Evolutionary conservation across 2,888 invertebrate genomes (phyloP), one percentile per base, ranked within the genome.

Genomic region (Macropis europaea): DNA sequence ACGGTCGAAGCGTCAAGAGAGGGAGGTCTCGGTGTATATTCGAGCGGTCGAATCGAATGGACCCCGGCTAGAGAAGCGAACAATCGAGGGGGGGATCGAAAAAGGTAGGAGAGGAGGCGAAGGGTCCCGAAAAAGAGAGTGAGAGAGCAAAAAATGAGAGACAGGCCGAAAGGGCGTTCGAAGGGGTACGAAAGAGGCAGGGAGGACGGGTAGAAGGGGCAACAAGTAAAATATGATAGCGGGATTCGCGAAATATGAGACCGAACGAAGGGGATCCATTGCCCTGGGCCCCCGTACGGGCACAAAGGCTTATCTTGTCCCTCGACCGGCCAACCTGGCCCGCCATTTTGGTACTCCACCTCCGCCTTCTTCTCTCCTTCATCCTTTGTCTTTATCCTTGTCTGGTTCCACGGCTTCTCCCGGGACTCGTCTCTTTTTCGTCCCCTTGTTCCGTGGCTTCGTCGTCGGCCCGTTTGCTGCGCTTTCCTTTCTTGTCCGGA

Each of bases 211-310:
- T 47, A 13, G 38, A 3, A 9, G 26, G 64, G 73, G 62, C 67
- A 43, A 61, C 60, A 66, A 76, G 77, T 88, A 88, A 89, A 88
- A 88, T 89, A 89, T 89, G 88, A 89, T 86, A 87, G 86, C 86
- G 77, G 79, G 82, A 87, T 85, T 87, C 85, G 88, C 87, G 89
- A 89, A 89, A 89, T 88, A 88, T 89, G 89, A 89, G 88, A 88
- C 85, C 83, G 81, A 83, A 81, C 83, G 71, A 77, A 78, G 73
- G 81, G 77, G 83, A 80, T 82, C 82, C 73, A 74, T 81, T 78
- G 83, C 79, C 69, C 76, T 57, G 70, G 74, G 82, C 79, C 74
- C 67, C 53, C 66, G 73, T 70, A 59, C 66, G 74, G 79, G 75
- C 83, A 87, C 86, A 85, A 87, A 88, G 87, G 81, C 84, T 88